phyloP scores from a whole-genome alignment of 2,113 vertebrate species.

The Myrmecophaga tridactyla region DNA sequence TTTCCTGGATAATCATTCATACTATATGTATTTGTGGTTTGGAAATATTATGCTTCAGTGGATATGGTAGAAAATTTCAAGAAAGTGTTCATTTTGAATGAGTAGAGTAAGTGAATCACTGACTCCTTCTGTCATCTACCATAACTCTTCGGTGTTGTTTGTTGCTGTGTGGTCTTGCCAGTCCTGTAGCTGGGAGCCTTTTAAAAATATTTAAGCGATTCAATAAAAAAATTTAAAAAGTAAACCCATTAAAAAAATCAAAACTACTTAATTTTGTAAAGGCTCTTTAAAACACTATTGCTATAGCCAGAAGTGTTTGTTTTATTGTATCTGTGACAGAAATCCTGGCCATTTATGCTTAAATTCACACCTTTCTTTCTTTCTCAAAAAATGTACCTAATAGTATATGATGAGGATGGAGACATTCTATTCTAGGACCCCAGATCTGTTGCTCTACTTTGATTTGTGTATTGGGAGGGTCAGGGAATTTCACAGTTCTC shows the following conservation, averaged over 20 bases:
- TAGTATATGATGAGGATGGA: background rate
- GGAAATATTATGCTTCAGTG: background rate
- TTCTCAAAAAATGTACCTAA: background rate
- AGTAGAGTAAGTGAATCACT: conserved; percentile 9
- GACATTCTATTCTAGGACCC: background rate
- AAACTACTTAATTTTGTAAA: background rate
- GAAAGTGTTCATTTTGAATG: background rate
- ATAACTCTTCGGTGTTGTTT: background rate
- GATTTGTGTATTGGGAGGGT: background rate
- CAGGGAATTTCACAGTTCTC: background rate
- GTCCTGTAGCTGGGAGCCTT: background rate
- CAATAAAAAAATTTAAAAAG: background rate
- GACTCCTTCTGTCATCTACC: background rate
- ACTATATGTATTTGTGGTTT: background rate
- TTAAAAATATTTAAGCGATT: conserved; percentile 17
- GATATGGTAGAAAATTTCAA: background rate
- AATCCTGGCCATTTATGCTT: background rate
- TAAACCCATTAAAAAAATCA: background rate
- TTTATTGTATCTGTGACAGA: background rate
- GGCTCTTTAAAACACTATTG: background rate
- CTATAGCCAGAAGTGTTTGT: too few relatives aligned
- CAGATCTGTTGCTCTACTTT: background rate
- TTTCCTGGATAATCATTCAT: background rate
- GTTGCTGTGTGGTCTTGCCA: background rate
- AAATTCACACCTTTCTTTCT: background rate